A percentile compares a stretch with the other conserved stretches of the same genome.
These are phyloP conservation scores for Stenichneumon culpator DNA, from an alignment of 2,888 invertebrate genomes.

Conservation along the genomic window DNA sequence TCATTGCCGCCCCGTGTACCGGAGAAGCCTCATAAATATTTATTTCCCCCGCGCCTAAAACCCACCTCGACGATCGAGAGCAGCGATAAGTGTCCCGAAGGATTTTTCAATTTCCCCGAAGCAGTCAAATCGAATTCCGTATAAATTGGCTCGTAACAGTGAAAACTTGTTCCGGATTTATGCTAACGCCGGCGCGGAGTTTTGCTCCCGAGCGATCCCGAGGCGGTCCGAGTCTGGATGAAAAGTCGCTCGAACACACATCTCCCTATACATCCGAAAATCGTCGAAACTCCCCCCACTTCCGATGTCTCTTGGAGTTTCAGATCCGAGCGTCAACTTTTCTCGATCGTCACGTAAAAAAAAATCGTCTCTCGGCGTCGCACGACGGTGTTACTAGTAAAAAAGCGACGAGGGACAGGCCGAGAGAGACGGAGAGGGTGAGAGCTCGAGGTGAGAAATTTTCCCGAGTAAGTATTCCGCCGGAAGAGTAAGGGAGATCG, in stretches of 20 bases:
- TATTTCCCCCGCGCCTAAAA: background rate
- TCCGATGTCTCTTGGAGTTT: slow-evolving; percentile 14
- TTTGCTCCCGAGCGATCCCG: slow-evolving; percentile 15
- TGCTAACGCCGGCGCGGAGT: slow-evolving; percentile 41
- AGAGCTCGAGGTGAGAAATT: background rate
- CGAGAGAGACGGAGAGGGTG: background rate
- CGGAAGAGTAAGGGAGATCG: no score
- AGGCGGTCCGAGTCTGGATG: background rate
- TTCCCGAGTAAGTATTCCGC: background rate
- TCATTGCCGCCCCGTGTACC: background rate
- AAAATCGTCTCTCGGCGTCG: background rate
- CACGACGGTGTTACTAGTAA: background rate
- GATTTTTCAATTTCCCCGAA: slow-evolving; percentile 63
- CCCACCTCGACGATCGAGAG: background rate
- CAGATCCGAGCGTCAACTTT: slow-evolving; percentile 39
- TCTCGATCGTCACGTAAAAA: slow-evolving; percentile 51
- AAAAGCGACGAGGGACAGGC: slow-evolving; percentile 6
- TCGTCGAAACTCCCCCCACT: slow-evolving; percentile 21
- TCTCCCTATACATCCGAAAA: slow-evolving; percentile 22
- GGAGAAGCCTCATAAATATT: background rate
- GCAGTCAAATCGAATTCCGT: slow-evolving; percentile 3
- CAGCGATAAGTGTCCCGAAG: slow-evolving; percentile 41
- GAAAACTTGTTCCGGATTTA: slow-evolving; percentile 55
- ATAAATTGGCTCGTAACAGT: slow-evolving; percentile 41
- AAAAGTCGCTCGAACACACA: background rate